Percentiles rank a stretch among this genome's conserved stretches.
Evolutionary conservation across 2,113 vertebrate genomes (phyloP).

Genomic region (Emydura subglobosa): DNA sequence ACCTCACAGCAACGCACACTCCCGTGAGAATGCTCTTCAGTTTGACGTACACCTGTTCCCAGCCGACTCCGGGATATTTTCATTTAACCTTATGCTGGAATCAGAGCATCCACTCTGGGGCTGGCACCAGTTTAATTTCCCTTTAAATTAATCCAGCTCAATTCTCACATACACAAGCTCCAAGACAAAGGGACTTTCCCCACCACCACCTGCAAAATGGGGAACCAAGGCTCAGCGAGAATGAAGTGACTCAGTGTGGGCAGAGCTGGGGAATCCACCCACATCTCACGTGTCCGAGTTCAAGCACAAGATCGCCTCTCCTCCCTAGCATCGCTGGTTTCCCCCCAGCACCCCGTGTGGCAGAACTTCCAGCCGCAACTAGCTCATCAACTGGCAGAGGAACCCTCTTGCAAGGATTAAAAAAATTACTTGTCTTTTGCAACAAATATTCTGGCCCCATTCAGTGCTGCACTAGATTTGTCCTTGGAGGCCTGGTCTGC

Average conservation of each 20-base stretch:
- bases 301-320: neutral
- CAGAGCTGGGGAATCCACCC: neutral
- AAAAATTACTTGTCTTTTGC: neutral
- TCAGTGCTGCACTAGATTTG: fast-evolving
- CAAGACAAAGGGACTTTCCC: neutral
- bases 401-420: neutral
- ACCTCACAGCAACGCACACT: neutral
- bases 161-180: neutral
- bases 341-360: too few relatives aligned
- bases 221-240: neutral
- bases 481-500: neutral
- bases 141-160: neutral
- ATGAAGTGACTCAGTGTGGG: too few relatives aligned
- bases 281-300: neutral
- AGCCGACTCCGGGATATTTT: neutral
- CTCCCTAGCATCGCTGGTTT: neutral
- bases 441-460: neutral
- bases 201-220: neutral
- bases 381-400: neutral
- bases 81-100: neutral
- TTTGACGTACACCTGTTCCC: neutral
- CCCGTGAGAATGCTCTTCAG: neutral
- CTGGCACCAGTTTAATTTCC: neutral
- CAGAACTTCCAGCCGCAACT: neutral
- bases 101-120: neutral